Evolutionary conservation across 2,113 vertebrate species (phyloP), one percentile per base, ranked within the genome.

Genomic region (human): DNA sequence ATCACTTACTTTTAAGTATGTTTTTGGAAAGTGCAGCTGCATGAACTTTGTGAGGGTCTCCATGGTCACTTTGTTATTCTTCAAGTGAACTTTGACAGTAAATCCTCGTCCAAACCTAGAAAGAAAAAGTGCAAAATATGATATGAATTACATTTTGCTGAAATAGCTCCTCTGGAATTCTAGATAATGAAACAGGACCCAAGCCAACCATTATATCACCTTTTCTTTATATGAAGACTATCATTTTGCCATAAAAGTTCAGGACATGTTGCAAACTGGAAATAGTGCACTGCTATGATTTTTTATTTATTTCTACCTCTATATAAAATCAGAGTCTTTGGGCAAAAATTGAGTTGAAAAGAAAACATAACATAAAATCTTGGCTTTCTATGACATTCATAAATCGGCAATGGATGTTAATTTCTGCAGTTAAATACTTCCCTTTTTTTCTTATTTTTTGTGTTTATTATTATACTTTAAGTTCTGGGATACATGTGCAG

Each of bases 81-180:
- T 99, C 98, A 99, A 98, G 98, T 99, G 99, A 99, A 99, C 99
- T 98, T 99, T 99, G 98, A 99, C 99, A n/a, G 99, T 99, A 98
- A 99, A 99, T 95, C 99, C 99, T 81, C 99, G 99, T 97, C 99
- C 99, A 96, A 99, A 99, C 98, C 99, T 99, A 94, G 27, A 97
- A 96, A 96, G 78, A 93, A 97, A 97, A 98, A 96, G 84, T 91
- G 59, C 88, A 96, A 97, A 96, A 96, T 86, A 64, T 5, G 32
- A 23, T 89, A 35, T 70, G 50, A 96, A n/a, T 93, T 94, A 93
- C 55, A 61, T 96, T 96, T 96, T 97, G 73, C 61, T 90, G 57
- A 96, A 96, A 94, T 83, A 50, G 81, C 55, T 96, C 90, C 91
- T 83, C 50, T 96, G 91, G 61, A 95, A 94, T 93, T 94, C 90